Percentiles rank a stretch among this genome's conserved stretches.
Conservation (phyloP, 23 tunicate genomes). For the Styela plicata region DNA sequence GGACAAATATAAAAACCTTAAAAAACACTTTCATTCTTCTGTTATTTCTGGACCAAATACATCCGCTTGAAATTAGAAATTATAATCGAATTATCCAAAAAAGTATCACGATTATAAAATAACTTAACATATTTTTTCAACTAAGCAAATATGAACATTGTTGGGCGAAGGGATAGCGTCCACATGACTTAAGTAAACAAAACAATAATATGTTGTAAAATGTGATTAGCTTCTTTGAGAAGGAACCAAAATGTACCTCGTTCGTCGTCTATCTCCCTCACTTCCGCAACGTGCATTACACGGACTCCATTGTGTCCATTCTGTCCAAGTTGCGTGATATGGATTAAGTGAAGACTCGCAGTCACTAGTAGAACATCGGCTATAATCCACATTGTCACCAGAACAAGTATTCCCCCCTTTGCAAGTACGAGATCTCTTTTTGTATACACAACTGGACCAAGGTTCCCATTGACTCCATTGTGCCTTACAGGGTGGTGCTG, state of each 20-base stretch:
- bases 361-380: background rate
- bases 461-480: constrained; percentile 21
- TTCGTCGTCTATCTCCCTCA: background rate
- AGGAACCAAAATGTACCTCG: constrained; percentile 6
- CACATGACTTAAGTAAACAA: no score
- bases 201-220: no score
- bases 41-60: no score
- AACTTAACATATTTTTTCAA: no score
- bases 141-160: no score
- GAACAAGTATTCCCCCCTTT: background rate
- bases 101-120: no score
- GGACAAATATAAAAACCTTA: no score
- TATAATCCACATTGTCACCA: constrained; percentile 7
- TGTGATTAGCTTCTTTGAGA: no score
- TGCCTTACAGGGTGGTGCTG: background rate
- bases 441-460: constrained; percentile 20
- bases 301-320: constrained; percentile 9
- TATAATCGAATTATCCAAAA: no score
- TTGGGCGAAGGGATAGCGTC: no score
- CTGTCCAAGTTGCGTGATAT: constrained; percentile 8
- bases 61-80: no score
- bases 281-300: constrained; percentile 11
- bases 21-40: no score
- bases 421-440: constrained; percentile 13
- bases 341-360: background rate